Percentiles rank a stretch among this genome's conserved stretches.
Evolutionary conservation across 1,140 invertebrate genomes (phyloP).

Genomic region (Sitophilus oryzae): DNA sequence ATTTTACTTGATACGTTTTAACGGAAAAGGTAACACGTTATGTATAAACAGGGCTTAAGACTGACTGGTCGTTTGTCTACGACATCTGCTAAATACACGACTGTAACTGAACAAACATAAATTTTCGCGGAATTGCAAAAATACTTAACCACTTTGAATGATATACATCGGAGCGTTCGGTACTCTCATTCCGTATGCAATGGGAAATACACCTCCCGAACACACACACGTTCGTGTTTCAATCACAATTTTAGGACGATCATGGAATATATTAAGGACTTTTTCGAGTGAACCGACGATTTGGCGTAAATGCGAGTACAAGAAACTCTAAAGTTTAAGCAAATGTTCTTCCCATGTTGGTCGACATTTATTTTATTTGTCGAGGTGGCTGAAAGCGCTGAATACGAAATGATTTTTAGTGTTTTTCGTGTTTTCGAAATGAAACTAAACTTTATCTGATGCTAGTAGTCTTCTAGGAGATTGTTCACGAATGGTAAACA

Average conservation of each 20-base stretch:
- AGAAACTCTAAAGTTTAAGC: too few species aligned
- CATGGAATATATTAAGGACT: slow-evolving; percentile 2
- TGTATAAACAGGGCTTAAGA: too few species aligned
- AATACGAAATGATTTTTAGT: too few species aligned
- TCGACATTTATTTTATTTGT: too few species aligned
- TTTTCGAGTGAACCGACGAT: background rate
- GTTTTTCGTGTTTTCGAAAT: too few species aligned
- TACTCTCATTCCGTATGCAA: background rate
- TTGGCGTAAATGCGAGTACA: background rate
- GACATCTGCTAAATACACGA: slow-evolving; percentile 1
- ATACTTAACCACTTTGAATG: background rate
- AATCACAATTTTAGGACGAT: slow-evolving; percentile 7
- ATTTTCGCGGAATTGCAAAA: background rate
- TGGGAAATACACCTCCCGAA: background rate
- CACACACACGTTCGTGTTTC: background rate
- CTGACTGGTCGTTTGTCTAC: background rate
- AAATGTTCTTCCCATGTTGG: too few species aligned
- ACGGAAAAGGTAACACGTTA: too few species aligned
- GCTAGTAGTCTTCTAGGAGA: too few species aligned
- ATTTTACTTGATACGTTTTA: too few species aligned
- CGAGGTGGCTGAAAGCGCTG: too few species aligned
- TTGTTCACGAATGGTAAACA: too few species aligned
- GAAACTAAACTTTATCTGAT: too few species aligned
- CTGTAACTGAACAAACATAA: background rate
- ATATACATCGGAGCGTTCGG: background rate